A percentile compares a stretch with the other conserved stretches of the same genome.
Evolutionary conservation across 2,113 vertebrate species (phyloP).

Genomic region (Sinocyclocheilus anshuiensis): DNA sequence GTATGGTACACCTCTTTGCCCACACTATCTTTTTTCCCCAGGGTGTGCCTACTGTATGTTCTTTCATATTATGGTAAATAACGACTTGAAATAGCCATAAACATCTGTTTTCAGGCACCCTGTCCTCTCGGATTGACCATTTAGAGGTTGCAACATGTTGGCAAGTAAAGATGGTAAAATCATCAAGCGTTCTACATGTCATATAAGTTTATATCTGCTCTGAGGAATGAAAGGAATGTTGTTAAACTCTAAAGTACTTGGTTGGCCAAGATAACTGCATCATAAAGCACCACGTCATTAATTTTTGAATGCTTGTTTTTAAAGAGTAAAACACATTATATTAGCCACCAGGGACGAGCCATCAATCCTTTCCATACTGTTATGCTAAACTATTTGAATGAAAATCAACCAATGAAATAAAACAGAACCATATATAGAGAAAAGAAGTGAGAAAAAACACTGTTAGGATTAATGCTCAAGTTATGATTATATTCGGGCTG

Average conservation of each 20-base stretch:
- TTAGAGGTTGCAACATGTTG: slow-evolving; percentile 20
- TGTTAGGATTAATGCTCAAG: slow-evolving; percentile 34
- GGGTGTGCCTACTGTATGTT: not conserved
- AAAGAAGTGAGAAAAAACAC: slow-evolving; percentile 3
- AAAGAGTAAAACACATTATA: slow-evolving; percentile 50
- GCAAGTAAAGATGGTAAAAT: slow-evolving; percentile 34
- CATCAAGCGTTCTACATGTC: slow-evolving; percentile 26
- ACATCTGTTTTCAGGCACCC: slow-evolving; percentile 21
- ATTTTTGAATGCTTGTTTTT: slow-evolving; percentile 38
- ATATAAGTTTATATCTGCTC: slow-evolving; percentile 14
- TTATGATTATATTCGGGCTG: slow-evolving; percentile 15
- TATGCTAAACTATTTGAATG: slow-evolving; percentile 23
- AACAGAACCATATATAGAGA: slow-evolving; percentile 5
- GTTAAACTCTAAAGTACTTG: slow-evolving; percentile 41
- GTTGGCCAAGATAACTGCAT: slow-evolving; percentile 39
- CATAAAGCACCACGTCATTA: slow-evolving; percentile 35
- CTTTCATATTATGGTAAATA: slow-evolving; percentile 4
- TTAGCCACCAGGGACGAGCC: slow-evolving; percentile 21
- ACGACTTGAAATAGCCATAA: slow-evolving; percentile 18
- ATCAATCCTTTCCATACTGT: slow-evolving; percentile 37
- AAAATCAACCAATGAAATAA: slow-evolving; percentile 30
- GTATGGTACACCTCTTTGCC: slow-evolving; percentile 16
- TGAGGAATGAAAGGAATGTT: slow-evolving; percentile 34
- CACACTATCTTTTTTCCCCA: not conserved
- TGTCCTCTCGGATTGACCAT: slow-evolving; percentile 25